Evolutionary conservation across 2,888 invertebrate species (phyloP), one percentile per base, ranked within the genome.

Genomic region (Parascotia fuliginaria): DNA sequence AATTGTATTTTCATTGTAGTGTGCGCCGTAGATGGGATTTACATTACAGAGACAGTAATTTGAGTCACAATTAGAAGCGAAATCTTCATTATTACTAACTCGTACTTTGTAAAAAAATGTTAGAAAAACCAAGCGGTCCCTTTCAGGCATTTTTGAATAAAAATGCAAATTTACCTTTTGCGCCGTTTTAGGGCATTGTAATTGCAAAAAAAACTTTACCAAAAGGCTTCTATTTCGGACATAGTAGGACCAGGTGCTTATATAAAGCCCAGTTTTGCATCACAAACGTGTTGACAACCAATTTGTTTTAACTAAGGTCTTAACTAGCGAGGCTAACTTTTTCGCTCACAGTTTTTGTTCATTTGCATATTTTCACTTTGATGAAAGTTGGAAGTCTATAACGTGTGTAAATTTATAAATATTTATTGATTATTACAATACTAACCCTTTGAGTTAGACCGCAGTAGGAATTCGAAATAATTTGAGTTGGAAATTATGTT

Each of bases 101-200:
- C 42, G 48, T 29, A 46, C 55, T 55, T 36, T 49, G 43, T 49
- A 15, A 59, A 60, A 65, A 67, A 55, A 38, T 36, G 34, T 50
- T 31, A 33, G 49, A 60, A 71, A 66, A 65, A 62, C 60, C 62
- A 42, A 36, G 29, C 16, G 41, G 54, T 70, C 72, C 73, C 70
- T 75, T 73, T 60, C 62, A 70, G 66, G 61, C 69, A 58, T 64
- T 60, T 65, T 70, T 66, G 73, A 83, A 88, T 88, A 82, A 87
- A 87, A 85, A 88, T 89, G 89, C 82, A 79, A 89, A 89, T 88
- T 65, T 62, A 65, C 76, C 82, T 84, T 71, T 85, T 82, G 82
- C 82, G 71, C 75, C 67, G 66, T 65, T 63, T 76, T 72, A 71
- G 65, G 56, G 60, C 54, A 64, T 60, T 70, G 77, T 85, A 87